Conservation (phyloP, 2,113 vertebrate genomes). For the Isurus oxyrinchus region DNA sequence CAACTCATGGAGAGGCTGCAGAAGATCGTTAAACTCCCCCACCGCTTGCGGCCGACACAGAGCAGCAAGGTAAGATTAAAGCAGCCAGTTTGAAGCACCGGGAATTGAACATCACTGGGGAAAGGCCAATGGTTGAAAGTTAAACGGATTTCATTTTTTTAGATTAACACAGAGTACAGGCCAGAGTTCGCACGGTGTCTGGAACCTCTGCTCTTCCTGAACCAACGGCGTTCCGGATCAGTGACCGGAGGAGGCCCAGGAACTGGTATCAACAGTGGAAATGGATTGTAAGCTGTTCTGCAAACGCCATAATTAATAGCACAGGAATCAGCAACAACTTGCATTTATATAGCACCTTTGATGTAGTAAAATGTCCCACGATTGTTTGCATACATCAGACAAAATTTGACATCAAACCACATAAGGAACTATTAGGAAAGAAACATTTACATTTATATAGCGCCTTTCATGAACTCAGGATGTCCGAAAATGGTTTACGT, state of each 20-base stretch:
- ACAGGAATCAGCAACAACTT: not conserved
- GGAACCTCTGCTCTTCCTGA: slow-evolving; percentile 70
- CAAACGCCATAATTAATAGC: not conserved
- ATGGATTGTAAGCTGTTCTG: slow-evolving; percentile 49
- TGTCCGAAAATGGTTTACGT: not conserved
- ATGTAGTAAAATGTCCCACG: not conserved
- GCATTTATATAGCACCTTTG: not conserved
- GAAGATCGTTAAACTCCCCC: slow-evolving; percentile 74
- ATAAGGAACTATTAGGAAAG: not conserved
- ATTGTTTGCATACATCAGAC: not conserved
- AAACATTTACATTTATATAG: too few relatives aligned
- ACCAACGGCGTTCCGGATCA: slow-evolving; percentile 56
- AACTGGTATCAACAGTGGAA: slow-evolving; percentile 46
- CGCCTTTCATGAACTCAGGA: not conserved
- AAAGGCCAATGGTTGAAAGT: not conserved
- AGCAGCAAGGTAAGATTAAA: slow-evolving; percentile 74
- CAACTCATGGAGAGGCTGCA: slow-evolving; percentile 85
- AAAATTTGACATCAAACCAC: not conserved
- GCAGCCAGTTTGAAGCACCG: accelerated
- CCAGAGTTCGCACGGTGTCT: slow-evolving; percentile 77
- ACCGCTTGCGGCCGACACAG: slow-evolving; percentile 72
- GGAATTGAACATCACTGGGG: not conserved
- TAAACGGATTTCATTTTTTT: not conserved
- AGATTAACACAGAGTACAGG: slow-evolving; percentile 81
- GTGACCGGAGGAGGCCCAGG: slow-evolving; percentile 46